Evolutionary conservation across 2,888 invertebrate genomes (phyloP), one percentile per base, ranked within the genome.

Genomic region (Napeogenes sylphis): DNA sequence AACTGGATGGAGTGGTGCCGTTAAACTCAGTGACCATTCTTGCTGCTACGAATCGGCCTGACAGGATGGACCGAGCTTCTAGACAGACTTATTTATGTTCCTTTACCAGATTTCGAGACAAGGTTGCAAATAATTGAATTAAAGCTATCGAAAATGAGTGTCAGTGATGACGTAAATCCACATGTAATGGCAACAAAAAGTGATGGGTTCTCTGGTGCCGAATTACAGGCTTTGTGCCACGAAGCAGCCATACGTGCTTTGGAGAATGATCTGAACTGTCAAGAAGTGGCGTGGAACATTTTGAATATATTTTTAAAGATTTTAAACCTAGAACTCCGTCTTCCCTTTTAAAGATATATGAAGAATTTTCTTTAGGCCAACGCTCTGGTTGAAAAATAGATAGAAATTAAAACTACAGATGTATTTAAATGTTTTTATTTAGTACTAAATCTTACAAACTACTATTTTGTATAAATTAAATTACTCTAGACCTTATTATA

Each of bases 1-100:
- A 99, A 90, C 89, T 99, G 70, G 99, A 99, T 85, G 99, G 99
- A 4, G 94, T 99, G 1, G 96, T 97, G 63, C 93, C 95, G 1
- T 84, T 98, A 55, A 92, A 94, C 60, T 94, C 96, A 75, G 98
- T 99, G 0, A 96, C 96, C 0, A 93, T 99, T 63, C 92, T 99
- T 32, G 99, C 98, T 5, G 99, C 99, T 0, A 99, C 99, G 1
- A 99, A 99, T 85, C 92, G 99, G 35, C 99, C 99, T 0, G 98
- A 99, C 81, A 94, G 95, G 82, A 96, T 99, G 76, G 99, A 99
- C 79, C 94, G 95, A 78, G 99, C 99, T 0, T 55, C 91, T 99
- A 55, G 98, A 98, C 84, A 91, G 97, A 62, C 93, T 98, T 38
- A 94, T 99, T 60, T 98, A 99, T 79, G 98, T 99, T 0, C 96